Evolutionary conservation across 1,140 invertebrate genomes (phyloP).

Genomic region (Tyrophagus putrescentiae): DNA sequence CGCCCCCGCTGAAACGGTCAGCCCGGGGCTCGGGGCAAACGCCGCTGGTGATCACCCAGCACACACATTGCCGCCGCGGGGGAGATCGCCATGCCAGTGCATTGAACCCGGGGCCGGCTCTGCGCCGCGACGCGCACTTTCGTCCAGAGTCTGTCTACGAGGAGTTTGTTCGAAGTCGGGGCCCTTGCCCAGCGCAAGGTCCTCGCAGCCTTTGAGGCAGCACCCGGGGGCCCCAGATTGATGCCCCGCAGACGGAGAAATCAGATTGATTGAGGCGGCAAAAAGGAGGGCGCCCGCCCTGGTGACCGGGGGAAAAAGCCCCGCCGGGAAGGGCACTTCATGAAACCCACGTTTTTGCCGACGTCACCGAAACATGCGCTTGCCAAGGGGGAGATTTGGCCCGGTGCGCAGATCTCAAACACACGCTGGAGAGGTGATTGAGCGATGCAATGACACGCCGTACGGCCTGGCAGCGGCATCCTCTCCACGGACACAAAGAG

Average conservation of each 20-base stretch:
- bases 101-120: conserved; percentile 63
- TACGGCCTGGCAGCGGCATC: conserved; percentile 80
- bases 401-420: conserved; percentile 77
- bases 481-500: conserved; percentile 72
- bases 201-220: conserved; percentile 56
- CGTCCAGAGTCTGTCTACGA: conserved; percentile 72
- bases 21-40: conserved; percentile 60
- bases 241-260: conserved; percentile 57
- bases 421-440: conserved; percentile 73
- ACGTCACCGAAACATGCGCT: conserved; percentile 71
- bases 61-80: conserved; percentile 61
- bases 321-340: conserved; percentile 59
- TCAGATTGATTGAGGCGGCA: conserved; percentile 55
- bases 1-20: conserved; percentile 61
- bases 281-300: conserved; percentile 61
- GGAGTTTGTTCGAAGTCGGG: conserved; percentile 63
- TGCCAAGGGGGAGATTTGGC: conserved; percentile 64
- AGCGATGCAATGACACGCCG: conserved; percentile 65
- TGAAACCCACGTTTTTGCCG: conserved; percentile 77
- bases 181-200: conserved; percentile 50
- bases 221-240: conserved; percentile 68
- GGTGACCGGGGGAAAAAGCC: conserved; percentile 50
- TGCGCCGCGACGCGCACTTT: conserved; percentile 78
- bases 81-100: conserved; percentile 61
- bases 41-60: conserved; percentile 60